Base-by-base conservation (phyloP, 2,888 invertebrate genomes). In the Morpho deidamia region DNA sequence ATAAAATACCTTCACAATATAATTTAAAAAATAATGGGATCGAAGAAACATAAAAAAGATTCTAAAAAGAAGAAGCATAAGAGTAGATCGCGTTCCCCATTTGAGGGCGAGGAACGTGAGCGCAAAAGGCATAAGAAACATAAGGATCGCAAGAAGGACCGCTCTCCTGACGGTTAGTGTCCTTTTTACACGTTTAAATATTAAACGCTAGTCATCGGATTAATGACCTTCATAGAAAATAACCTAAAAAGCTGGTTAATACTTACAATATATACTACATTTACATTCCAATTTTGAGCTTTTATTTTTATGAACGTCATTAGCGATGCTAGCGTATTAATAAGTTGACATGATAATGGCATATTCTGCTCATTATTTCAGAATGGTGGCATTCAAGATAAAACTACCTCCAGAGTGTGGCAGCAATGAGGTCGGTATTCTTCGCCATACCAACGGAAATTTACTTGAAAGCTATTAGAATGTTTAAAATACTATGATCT, bases 31-130 rank as follows among this genome's bases (percentile, higher is more conserved):
- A 52, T 46, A 64, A 94, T 94, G 94, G 94, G 94, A 67, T 94
- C 94, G 14, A 94, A 93, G 77, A 93, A 94, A 72, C 94, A 94
- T 68, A 94, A 93, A 74, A 92, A 92, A 69, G 93, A 93, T 39
- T 85, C 91, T 3, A 92, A 93, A 74, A 94, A 94, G 82, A 91
- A 92, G 75, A 93, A 93, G 72, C 94, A 94, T 56, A 78, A 81
- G 69, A 87, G 87, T 76, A 89, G 92, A 44, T 92, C 92, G 14
- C 89, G 91, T 34, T 92, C 92, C 40, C 88, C 90, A 1, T 72
- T 91, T 50, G 88, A 89, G 11, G 86, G 86, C 51, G 92, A 91
- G 60, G 92, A 92, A 60, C 91, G 91, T 61, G 91, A 90, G 65
- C 78, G 88, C 32, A 89, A 87, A 70, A 82, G 82, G 50, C 89